phyloP scores from a whole-genome alignment of 2,888 invertebrate species.

The Scaptomyza tumidula region DNA sequence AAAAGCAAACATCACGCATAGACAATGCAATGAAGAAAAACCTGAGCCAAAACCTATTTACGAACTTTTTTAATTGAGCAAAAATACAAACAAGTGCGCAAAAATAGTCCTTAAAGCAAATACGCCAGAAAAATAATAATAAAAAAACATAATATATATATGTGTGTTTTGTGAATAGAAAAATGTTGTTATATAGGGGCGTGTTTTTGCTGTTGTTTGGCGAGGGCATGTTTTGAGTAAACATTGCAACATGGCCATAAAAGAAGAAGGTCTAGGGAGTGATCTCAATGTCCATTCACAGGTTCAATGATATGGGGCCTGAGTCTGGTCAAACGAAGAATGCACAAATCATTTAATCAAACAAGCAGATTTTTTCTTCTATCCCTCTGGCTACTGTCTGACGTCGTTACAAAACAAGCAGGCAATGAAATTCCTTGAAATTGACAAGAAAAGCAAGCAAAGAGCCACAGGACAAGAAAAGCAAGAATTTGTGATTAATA shows the following conservation, averaged over 20 bases:
- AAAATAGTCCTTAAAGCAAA: constrained; percentile 47
- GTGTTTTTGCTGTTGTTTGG: constrained; percentile 62
- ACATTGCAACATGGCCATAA: constrained; percentile 48
- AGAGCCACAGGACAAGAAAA: constrained; percentile 9
- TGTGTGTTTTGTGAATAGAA: constrained; percentile 30
- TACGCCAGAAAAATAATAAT: constrained; percentile 7
- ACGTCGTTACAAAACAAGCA: constrained; percentile 29
- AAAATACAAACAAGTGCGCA: constrained; percentile 78
- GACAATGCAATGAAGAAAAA: constrained; percentile 48
- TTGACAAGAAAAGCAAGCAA: constrained; percentile 25
- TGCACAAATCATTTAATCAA: constrained; percentile 70
- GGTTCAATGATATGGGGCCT: constrained; percentile 28
- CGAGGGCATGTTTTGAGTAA: constrained; percentile 71
- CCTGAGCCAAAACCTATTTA: constrained; percentile 23
- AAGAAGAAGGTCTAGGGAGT: constrained; percentile 42
- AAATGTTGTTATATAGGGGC: constrained; percentile 49
- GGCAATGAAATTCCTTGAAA: constrained; percentile 55
- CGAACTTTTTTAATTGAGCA: constrained; percentile 75
- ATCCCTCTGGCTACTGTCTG: constrained; percentile 45
- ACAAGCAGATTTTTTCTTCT: constrained; percentile 25
- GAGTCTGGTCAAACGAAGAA: constrained; percentile 40
- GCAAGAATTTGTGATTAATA: constrained; percentile 52
- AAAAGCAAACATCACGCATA: constrained; percentile 69
- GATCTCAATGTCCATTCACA: constrained; percentile 48
- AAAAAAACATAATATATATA: constrained; percentile 5